Evolutionary conservation across 2,113 vertebrate species (phyloP).

Genomic region (Pyrgilauda ruficollis): DNA sequence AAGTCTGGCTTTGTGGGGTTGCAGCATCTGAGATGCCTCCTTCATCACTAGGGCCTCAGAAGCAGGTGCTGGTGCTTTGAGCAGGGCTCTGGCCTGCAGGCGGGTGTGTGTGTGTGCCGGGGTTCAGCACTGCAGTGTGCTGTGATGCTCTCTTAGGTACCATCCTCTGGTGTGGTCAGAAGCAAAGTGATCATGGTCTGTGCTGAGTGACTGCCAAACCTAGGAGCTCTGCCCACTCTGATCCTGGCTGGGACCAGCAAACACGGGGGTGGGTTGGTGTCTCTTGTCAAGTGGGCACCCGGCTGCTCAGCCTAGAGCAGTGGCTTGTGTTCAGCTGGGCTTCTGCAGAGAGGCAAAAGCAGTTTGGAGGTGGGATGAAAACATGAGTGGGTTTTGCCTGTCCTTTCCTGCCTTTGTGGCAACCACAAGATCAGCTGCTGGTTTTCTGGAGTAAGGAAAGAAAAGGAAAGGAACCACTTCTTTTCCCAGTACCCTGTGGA

Average conservation of each 20-base stretch:
- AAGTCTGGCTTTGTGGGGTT: background rate
- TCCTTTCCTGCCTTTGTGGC: background rate
- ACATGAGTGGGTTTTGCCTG: background rate
- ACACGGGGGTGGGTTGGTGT: background rate
- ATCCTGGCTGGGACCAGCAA: background rate
- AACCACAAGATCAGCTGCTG: background rate
- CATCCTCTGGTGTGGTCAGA: background rate
- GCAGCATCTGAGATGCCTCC: background rate
- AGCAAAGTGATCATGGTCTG: background rate
- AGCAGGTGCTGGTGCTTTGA: background rate
- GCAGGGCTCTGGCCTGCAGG: background rate
- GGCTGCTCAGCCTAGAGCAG: accelerated
- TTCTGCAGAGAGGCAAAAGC: background rate
- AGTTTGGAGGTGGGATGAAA: background rate
- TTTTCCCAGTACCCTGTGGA: background rate
- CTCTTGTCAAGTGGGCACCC: background rate
- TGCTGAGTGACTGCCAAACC: background rate
- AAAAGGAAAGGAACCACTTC: background rate
- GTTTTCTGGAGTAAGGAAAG: background rate
- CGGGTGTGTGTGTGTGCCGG: background rate
- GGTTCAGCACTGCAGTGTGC: accelerated
- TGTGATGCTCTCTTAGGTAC: background rate
- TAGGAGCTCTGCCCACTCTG: background rate
- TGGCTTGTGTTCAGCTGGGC: accelerated
- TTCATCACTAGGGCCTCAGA: background rate